These are phyloP conservation scores for Thereva unica DNA, from an alignment of 2,888 invertebrate genomes.

Conservation along the genomic window DNA sequence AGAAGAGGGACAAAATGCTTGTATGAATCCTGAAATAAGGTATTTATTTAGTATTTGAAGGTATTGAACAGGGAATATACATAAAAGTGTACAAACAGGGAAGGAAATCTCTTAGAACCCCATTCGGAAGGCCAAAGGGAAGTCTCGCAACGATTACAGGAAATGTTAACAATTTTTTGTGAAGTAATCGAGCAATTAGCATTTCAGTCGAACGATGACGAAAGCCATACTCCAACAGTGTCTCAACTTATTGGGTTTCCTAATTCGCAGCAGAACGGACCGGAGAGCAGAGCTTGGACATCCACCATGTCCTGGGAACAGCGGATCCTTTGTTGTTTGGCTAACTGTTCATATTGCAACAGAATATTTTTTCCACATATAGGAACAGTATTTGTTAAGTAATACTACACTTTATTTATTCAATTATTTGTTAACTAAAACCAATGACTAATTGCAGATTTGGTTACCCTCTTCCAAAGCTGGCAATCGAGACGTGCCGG, in stretches of 20 bases:
- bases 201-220: slow-evolving; percentile 68
- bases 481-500: slow-evolving; percentile 71
- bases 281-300: slow-evolving; percentile 44
- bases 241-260: slow-evolving; percentile 70
- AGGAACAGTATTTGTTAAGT: slow-evolving; percentile 64
- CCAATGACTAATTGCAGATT: slow-evolving; percentile 56
- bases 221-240: slow-evolving; percentile 60
- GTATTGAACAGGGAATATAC: too few species aligned
- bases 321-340: slow-evolving; percentile 79
- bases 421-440: slow-evolving; percentile 2
- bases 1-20: slow-evolving; percentile 70
- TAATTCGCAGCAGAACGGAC: slow-evolving; percentile 53
- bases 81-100: slow-evolving; percentile 50
- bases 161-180: slow-evolving; percentile 66
- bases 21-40: slow-evolving; percentile 71
- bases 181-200: slow-evolving; percentile 75
- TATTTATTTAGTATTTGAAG: slow-evolving; percentile 48
- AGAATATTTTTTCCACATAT: slow-evolving; percentile 74
- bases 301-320: slow-evolving; percentile 67
- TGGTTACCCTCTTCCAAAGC: slow-evolving; percentile 75
- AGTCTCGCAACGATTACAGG: slow-evolving; percentile 61
- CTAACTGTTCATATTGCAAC: slow-evolving; percentile 86
- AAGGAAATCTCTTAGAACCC: slow-evolving; percentile 57
- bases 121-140: slow-evolving; percentile 57
- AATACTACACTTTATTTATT: slow-evolving; percentile 22